These are phyloP conservation scores for Carassius carassius DNA, from an alignment of 2,113 vertebrate species.

Conservation along the genomic window DNA sequence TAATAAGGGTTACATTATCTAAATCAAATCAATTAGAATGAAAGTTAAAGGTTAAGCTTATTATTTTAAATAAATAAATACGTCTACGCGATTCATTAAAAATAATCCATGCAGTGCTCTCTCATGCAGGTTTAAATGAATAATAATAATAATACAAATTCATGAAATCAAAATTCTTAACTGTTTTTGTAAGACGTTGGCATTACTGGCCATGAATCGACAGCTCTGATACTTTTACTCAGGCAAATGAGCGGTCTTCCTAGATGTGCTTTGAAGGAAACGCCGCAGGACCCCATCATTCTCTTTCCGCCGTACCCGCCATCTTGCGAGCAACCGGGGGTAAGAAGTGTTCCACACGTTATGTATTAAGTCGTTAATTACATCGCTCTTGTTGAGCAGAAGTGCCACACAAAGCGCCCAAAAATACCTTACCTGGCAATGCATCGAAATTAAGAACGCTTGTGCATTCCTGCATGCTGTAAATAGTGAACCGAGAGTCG, in stretches of 20 bases:
- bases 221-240: constrained; percentile 42
- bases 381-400: not conserved
- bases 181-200: not conserved
- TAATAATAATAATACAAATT: not conserved
- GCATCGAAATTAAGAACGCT: not conserved
- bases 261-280: constrained; percentile 66
- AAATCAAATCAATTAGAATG: no score
- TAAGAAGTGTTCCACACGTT: constrained; percentile 67
- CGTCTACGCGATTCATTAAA: not conserved
- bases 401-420: not conserved
- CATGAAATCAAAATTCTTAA: not conserved
- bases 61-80: not conserved
- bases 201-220: not conserved
- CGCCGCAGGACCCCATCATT: constrained; percentile 53
- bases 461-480: no score
- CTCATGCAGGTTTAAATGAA: not conserved
- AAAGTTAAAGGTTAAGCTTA: not conserved
- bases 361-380: constrained; percentile 18
- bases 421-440: not conserved
- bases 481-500: not conserved
- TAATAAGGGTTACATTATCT: no score
- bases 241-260: constrained; percentile 73
- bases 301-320: constrained; percentile 84
- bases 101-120: not conserved
- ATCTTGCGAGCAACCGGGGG: constrained; percentile 81